Evolutionary conservation across 2,797 vertebrate genomes (phyloP), one percentile per base, ranked within the genome.

Genomic region (Potorous gilbertii): DNA sequence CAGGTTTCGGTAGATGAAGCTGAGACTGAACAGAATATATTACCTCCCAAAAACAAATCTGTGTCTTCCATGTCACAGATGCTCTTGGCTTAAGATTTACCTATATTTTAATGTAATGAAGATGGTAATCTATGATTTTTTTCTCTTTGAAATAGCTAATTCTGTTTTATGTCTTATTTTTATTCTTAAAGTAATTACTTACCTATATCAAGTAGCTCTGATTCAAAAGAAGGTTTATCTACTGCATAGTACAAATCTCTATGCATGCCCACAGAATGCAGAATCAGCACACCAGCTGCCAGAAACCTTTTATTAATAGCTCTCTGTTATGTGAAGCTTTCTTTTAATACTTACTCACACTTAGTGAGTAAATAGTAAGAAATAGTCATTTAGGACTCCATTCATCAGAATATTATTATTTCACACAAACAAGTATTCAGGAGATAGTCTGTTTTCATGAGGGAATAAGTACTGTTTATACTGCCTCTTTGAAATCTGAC

Each of bases 331-430:
- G 18, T 57, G 95, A 91, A 93, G 40, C 0, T 50, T 93, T 74
- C 55, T 74, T n/a, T 29, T 54, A 95, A 96, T 92, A 12, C n/a
- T 56, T 97, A 93, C 87, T 95, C 55, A 93, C 40, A 87, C 93
- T 96, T 93, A 96, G 16, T 93, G 62, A 96, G 55, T 50, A 96
- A 94, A 96, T 56, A 97, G 91, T 56, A 93, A 92, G 92, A 93
- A 97, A 95, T 74, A 94, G 91, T 95, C 90, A 92, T 56, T 95
- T 95, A 96, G 50, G 46, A 54, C 4, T 95, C 57, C 91, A 74
- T 94, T 96, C 28, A 94, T 92, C 90, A 96, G 55, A 96, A 66
- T 27, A 94, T 90, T 95, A 90, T 95, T 95, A 96, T 94, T 95
- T 94, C 92, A 56, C 12, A 91, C 91, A 40, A 96, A 91, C 40